Conservation (phyloP, 2,888 invertebrate species). For the Zygogramma bicolorata region DNA sequence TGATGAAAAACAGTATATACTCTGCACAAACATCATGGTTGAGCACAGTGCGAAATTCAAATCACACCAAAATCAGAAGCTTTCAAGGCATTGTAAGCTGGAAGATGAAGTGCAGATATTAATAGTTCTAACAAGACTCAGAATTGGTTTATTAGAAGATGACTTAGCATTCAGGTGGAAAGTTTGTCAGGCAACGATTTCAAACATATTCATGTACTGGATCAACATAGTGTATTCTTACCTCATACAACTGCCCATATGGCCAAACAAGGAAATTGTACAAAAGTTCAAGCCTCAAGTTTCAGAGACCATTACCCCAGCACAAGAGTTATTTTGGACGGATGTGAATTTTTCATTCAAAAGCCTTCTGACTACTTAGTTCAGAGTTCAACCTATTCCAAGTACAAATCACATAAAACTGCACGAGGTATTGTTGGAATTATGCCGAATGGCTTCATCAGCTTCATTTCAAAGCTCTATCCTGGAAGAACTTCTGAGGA, state of each 20-base stretch:
- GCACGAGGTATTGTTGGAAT: conserved; percentile 8
- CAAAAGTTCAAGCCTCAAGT: background rate
- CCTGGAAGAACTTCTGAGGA: conserved; percentile 11
- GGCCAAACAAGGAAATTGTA: background rate
- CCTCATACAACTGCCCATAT: background rate
- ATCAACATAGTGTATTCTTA: background rate
- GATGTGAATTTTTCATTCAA: background rate
- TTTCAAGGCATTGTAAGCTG: background rate
- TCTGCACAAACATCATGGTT: background rate
- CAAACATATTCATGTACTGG: background rate
- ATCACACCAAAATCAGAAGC: background rate
- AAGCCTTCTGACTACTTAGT: background rate
- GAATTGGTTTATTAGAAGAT: background rate
- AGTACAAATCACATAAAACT: conserved; percentile 13
- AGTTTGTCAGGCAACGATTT: background rate
- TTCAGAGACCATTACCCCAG: background rate
- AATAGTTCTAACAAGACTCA: background rate
- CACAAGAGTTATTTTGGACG: conserved; percentile 7
- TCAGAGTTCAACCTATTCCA: conserved; percentile 8
- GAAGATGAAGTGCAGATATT: background rate
- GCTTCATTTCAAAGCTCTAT: conserved; percentile 4
- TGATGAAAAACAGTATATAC: background rate
- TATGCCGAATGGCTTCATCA: conserved; percentile 9
- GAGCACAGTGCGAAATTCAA: background rate
- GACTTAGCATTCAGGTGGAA: background rate